phyloP scores from a whole-genome alignment of 2,797 vertebrate genomes.

The Parauchenoglanis punctatus region DNA sequence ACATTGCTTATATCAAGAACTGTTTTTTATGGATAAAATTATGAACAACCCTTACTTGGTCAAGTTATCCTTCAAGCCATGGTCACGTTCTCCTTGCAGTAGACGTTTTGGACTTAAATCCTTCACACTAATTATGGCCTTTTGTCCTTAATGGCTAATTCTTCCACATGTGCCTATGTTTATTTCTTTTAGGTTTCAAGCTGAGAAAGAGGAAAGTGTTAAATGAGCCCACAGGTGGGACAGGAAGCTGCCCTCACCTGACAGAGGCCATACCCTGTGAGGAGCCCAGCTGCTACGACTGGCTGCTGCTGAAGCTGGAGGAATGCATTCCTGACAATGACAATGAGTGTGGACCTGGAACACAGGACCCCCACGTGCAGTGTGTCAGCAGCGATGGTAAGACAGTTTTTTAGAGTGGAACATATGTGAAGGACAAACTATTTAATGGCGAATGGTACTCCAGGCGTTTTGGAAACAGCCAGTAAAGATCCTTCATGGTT shows the following conservation, averaged over 20 bases:
- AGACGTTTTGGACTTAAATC: background rate
- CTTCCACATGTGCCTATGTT: constrained; percentile 27
- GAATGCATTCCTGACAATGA: constrained; percentile 90
- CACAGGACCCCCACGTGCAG: constrained; percentile 86
- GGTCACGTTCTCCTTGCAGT: background rate
- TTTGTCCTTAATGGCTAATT: constrained; percentile 19
- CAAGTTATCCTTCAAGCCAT: background rate
- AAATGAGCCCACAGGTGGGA: constrained; percentile 86
- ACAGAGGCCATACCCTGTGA: constrained; percentile 95
- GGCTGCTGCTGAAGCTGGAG: constrained; percentile 85
- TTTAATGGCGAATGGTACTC: background rate
- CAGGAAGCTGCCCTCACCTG: constrained; percentile 90
- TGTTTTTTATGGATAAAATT: background rate
- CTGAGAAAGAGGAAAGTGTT: constrained; percentile 87
- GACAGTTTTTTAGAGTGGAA: constrained; percentile 37
- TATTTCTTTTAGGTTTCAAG: constrained; percentile 84
- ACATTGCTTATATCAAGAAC: background rate
- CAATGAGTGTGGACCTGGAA: constrained; percentile 86
- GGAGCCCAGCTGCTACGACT: constrained; percentile 92
- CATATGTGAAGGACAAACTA: constrained; percentile 1
- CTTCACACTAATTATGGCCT: background rate
- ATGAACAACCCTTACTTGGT: background rate
- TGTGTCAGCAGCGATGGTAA: constrained; percentile 94
- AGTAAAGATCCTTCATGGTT: constrained; percentile 21
- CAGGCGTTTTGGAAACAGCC: background rate